Percentiles rank a stretch among this genome's conserved stretches.
Evolutionary conservation across 2,888 invertebrate species (phyloP).

Genomic region (Tineola bisselliella): DNA sequence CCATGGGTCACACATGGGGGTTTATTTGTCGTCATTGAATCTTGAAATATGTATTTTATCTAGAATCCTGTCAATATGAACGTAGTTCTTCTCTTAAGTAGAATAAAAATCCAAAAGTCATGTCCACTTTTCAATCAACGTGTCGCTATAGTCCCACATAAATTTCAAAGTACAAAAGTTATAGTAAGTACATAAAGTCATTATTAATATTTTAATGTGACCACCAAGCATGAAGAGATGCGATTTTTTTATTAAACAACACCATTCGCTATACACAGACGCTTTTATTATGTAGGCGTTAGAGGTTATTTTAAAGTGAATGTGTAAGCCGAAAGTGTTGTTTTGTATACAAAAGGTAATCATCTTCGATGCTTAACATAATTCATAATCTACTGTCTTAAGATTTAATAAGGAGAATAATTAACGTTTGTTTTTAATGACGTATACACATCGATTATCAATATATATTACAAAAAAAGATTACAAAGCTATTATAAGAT

Average conservation of each 20-base stretch:
- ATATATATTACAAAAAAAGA: too few relatives aligned
- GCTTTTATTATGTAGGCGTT: not conserved
- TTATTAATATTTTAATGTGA: slow-evolving; percentile 3
- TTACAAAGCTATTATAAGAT: too few relatives aligned
- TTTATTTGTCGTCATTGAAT: too few relatives aligned
- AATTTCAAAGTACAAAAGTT: not conserved
- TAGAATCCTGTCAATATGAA: too few relatives aligned
- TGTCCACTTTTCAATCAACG: not conserved
- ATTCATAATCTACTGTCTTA: slow-evolving; percentile 10
- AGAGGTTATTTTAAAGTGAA: not conserved
- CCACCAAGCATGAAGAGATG: not conserved
- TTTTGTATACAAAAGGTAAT: slow-evolving; percentile 1
- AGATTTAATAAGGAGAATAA: slow-evolving; percentile 5
- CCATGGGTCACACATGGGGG: too few relatives aligned
- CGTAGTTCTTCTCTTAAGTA: too few relatives aligned
- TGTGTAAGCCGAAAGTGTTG: not conserved
- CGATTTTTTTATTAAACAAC: not conserved
- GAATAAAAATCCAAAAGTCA: not conserved
- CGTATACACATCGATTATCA: not conserved
- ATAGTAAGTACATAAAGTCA: not conserved
- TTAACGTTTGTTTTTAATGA: not conserved
- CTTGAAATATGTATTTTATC: too few relatives aligned
- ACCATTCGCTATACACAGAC: not conserved
- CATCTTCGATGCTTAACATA: slow-evolving; percentile 5
- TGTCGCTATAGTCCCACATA: not conserved